phyloP scores from a whole-genome alignment of 2,888 invertebrate genomes.

The Parochlus steinenii region DNA sequence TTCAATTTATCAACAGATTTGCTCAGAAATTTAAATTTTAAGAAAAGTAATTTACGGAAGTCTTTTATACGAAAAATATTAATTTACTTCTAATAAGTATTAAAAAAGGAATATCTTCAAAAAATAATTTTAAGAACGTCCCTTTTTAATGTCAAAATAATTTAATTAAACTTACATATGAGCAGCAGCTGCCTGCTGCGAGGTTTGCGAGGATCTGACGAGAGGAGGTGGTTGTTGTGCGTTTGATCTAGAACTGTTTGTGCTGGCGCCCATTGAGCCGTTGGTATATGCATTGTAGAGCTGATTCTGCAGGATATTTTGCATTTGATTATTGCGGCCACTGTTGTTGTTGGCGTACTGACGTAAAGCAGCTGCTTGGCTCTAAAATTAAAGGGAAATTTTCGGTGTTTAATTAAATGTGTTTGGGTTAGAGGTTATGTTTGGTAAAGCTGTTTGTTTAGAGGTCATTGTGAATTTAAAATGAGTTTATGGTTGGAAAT shows the following conservation, averaged over 20 bases:
- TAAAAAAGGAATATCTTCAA: too few species aligned
- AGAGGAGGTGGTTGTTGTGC: slow-evolving; percentile 41
- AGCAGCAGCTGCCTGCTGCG: slow-evolving; percentile 17
- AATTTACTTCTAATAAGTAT: too few species aligned
- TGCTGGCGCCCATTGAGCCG: slow-evolving; percentile 13
- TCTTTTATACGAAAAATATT: too few species aligned
- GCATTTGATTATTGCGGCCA: slow-evolving; percentile 12
- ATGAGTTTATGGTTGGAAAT: too few species aligned
- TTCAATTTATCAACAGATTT: too few species aligned
- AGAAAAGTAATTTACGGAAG: too few species aligned
- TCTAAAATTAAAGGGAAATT: not conserved
- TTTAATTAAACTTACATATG: slow-evolving; percentile 14
- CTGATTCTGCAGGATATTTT: slow-evolving; percentile 11
- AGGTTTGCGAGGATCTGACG: slow-evolving; percentile 38
- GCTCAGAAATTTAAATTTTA: too few species aligned
- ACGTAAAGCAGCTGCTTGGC: not conserved
- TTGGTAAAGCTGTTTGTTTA: too few species aligned
- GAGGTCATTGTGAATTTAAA: too few species aligned
- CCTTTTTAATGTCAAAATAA: too few species aligned
- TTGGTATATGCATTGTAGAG: slow-evolving; percentile 11
- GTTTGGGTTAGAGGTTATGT: slow-evolving; percentile 3
- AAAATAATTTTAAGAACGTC: too few species aligned
- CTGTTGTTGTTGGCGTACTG: slow-evolving; percentile 14
- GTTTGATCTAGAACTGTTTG: slow-evolving; percentile 12
- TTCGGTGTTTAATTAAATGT: too few species aligned